Evolutionary conservation across 2,888 invertebrate species (phyloP).

Genomic region (Autographa gamma): DNA sequence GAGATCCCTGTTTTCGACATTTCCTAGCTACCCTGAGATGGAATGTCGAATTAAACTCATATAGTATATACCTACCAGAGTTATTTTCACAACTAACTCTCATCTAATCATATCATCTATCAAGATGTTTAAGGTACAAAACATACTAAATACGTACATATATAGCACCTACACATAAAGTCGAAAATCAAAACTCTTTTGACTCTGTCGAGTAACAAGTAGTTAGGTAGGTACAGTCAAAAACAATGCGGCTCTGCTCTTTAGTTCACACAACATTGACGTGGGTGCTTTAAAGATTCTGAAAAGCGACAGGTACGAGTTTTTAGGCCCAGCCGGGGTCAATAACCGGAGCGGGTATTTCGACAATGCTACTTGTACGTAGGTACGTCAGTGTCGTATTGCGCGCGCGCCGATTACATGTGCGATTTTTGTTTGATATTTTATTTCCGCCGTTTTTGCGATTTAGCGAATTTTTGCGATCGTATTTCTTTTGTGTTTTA

Average conservation of each 20-base stretch:
- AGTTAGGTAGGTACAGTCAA: constrained; percentile 18
- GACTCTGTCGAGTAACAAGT: neutral
- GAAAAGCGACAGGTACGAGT: constrained; percentile 71
- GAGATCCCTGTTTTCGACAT: no score
- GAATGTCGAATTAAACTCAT: no score
- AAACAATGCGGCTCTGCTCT: constrained; percentile 40
- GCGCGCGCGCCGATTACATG: constrained; percentile 55
- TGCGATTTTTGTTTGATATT: constrained; percentile 64
- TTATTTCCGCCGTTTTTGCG: constrained; percentile 58
- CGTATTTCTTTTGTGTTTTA: constrained; percentile 39
- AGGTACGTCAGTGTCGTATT: constrained; percentile 48
- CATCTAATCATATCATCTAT: no score
- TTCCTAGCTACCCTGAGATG: no score
- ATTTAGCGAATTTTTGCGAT: constrained; percentile 54
- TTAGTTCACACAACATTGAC: constrained; percentile 47
- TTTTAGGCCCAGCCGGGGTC: constrained; percentile 72
- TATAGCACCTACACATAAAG: neutral
- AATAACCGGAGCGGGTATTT: constrained; percentile 84
- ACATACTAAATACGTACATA: no score
- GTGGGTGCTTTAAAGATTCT: constrained; percentile 58
- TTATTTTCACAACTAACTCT: no score
- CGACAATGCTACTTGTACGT: constrained; percentile 68
- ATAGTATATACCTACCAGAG: no score
- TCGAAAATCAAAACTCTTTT: neutral
- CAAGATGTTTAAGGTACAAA: no score